Conservation (phyloP, 2,888 invertebrate genomes). For the Neoscelio sp. region DNA sequence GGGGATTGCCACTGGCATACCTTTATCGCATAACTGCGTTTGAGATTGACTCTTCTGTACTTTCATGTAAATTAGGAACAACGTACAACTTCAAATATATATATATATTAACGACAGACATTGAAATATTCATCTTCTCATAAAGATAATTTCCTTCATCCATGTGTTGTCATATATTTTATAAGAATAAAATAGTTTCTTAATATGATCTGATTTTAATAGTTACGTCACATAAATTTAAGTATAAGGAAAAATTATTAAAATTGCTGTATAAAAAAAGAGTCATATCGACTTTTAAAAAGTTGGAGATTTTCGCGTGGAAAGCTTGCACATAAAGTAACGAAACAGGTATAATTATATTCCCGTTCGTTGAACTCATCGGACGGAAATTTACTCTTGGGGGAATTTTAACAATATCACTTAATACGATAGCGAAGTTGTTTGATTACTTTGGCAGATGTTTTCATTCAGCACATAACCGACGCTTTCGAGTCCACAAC, state of each 20-base stretch:
- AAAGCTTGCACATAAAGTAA: background rate
- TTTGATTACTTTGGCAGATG: conserved; percentile 45
- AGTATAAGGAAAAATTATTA: too few relatives aligned
- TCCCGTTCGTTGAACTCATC: conserved; percentile 44
- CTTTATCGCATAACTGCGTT: conserved; percentile 9
- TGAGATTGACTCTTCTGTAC: conserved; percentile 15
- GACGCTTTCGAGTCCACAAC: conserved; percentile 6
- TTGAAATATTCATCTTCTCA: too few relatives aligned
- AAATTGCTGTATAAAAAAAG: too few relatives aligned
- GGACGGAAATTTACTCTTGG: conserved; percentile 27
- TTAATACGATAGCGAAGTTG: conserved; percentile 29
- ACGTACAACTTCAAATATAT: too few relatives aligned
- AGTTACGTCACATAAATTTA: too few relatives aligned
- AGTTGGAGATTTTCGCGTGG: too few relatives aligned
- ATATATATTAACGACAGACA: too few relatives aligned
- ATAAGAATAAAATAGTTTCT: too few relatives aligned
- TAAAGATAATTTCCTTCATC: too few relatives aligned
- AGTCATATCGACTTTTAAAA: too few relatives aligned
- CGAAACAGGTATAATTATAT: conserved; percentile 35
- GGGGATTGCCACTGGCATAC: conserved; percentile 34
- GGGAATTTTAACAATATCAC: conserved; percentile 43
- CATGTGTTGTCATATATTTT: too few relatives aligned
- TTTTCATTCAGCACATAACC: conserved; percentile 32
- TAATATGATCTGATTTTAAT: too few relatives aligned
- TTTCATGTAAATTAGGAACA: conserved; percentile 18